Evolutionary conservation across 1,140 invertebrate genomes (phyloP).

Genomic region (Vollenhovia emeryi): DNA sequence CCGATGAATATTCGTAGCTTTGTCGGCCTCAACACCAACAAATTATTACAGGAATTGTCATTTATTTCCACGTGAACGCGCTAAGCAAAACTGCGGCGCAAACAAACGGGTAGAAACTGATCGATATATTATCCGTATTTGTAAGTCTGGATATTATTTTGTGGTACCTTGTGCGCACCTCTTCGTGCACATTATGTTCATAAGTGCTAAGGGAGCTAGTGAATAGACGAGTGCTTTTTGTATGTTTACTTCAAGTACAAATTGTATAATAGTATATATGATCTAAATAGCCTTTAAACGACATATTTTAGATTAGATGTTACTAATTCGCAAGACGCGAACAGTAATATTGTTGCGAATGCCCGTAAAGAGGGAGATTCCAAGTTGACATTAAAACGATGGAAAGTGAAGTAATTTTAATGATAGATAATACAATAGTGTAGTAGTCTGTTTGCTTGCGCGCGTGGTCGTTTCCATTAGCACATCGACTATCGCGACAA

Average conservation of each 20-base stretch:
- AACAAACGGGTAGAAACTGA: background rate
- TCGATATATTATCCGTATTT: conserved; percentile 4
- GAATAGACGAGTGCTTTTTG: conserved; percentile 71
- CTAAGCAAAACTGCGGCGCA: background rate
- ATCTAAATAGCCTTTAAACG: conserved; percentile 1
- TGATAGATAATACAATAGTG: conserved; percentile 41
- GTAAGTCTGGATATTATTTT: conserved; percentile 29
- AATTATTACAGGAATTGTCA: background rate
- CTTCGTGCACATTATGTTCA: conserved; percentile 12
- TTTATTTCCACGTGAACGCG: background rate
- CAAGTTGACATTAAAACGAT: background rate
- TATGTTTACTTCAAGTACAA: conserved; percentile 75
- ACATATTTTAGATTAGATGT: conserved; percentile 47
- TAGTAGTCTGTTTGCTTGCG: conserved; percentile 51
- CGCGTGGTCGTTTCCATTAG: conserved; percentile 39
- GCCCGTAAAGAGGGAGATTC: background rate
- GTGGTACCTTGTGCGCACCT: background rate
- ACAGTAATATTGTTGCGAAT: conserved; percentile 38
- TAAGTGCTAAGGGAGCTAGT: conserved; percentile 30
- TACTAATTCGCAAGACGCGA: conserved; percentile 25
- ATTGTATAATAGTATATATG: conserved; percentile 60
- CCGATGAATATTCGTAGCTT: background rate
- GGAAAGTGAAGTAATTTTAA: conserved; percentile 52
- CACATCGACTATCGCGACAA: conserved; percentile 25
- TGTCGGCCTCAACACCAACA: too few species aligned